These are phyloP conservation scores for Anabas testudineus DNA, from an alignment of 2,797 vertebrate genomes.

Conservation along the genomic window DNA sequence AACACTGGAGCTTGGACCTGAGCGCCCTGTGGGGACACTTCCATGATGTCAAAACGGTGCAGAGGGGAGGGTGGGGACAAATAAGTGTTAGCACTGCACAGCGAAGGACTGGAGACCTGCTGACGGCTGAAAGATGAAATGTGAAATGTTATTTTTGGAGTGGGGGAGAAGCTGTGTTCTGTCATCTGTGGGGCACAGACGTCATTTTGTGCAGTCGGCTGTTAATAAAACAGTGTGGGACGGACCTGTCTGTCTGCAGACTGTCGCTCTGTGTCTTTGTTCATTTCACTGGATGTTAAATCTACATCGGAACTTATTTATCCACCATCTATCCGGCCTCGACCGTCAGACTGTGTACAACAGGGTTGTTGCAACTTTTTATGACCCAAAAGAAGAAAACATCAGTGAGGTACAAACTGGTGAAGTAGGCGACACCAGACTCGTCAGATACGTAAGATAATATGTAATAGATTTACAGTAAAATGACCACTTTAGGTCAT, in stretches of 20 bases:
- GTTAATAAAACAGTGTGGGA: constrained; percentile 59
- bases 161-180: neutral
- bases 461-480: too few species aligned
- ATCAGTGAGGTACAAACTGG: too few species aligned
- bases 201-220: constrained; percentile 47
- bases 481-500: too few species aligned
- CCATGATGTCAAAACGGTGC: constrained; percentile 62
- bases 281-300: neutral
- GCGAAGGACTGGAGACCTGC: constrained; percentile 9
- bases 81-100: constrained; percentile 7
- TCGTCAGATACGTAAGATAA: too few species aligned
- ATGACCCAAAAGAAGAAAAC: too few species aligned
- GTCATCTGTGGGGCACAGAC: neutral
- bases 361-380: too few species aligned
- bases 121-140: neutral
- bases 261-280: neutral
- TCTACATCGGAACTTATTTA: too few species aligned
- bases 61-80: neutral
- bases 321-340: too few species aligned
- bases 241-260: constrained; percentile 8
- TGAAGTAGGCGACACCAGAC: too few species aligned
- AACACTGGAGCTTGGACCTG: constrained; percentile 15
- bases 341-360: too few species aligned
- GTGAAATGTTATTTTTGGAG: constrained; percentile 13
- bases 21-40: constrained; percentile 30